phyloP scores from a whole-genome alignment of 64 coral and sea anemone genomes.

The Pocillopora damicornis region DNA sequence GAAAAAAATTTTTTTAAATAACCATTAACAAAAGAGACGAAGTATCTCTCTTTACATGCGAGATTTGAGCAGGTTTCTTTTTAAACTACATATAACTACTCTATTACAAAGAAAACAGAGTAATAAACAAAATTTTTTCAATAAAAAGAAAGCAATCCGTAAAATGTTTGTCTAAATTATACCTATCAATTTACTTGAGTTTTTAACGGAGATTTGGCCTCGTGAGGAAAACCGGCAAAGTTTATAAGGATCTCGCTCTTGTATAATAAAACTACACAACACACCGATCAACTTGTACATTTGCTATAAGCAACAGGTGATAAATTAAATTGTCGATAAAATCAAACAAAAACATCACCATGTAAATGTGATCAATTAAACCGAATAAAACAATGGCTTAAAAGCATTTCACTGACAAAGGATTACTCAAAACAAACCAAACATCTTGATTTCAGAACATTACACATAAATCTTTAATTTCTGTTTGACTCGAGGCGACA shows the following conservation, averaged over 20 bases:
- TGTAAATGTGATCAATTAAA: background rate
- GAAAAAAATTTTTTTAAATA: background rate
- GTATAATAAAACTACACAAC: background rate
- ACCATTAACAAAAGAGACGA: background rate
- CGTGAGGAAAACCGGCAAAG: background rate
- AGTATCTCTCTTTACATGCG: no score
- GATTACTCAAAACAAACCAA: background rate
- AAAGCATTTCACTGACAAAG: background rate
- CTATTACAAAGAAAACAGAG: no score
- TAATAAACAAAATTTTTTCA: no score
- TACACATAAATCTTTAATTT: background rate
- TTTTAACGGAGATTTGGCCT: background rate
- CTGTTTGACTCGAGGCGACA: background rate
- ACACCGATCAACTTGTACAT: background rate
- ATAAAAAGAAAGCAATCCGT: no score
- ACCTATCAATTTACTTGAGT: no score
- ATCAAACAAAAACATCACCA: background rate
- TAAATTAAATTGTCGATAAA: background rate
- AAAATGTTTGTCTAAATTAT: no score
- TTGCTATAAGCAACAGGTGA: slow-evolving; percentile 35
- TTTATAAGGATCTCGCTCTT: background rate
- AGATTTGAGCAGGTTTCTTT: background rate
- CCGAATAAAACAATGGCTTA: background rate
- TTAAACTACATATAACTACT: no score
- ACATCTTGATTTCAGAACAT: background rate